Evolutionary conservation across 1,140 invertebrate species (phyloP), one percentile per base, ranked within the genome.

Genomic region (Calliopsis andreniformis): DNA sequence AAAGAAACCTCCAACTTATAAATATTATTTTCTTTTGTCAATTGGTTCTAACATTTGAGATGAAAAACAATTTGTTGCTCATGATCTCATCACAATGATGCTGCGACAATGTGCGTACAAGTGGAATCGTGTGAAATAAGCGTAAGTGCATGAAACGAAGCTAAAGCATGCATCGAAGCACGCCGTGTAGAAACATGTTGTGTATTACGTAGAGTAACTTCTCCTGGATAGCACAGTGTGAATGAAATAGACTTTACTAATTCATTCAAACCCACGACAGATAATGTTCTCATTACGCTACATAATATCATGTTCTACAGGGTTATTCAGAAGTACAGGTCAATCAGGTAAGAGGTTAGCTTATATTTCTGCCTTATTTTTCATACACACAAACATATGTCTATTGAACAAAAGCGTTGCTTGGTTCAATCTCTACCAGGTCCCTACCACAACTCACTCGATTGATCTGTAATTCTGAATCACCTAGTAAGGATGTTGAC

Each of bases 71-170:
- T 20, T 51, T n/a, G 4, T 30, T 49, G 62, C 63, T 73, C 61
- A 55, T 25, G 20, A 10, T 61, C 20, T 62, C 28, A 72, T 68
- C 56, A 68, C 73, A 75, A 63, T 62, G 66, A 72, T 71, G 86
- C 61, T 69, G 69, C 39, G 53, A 78, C 53, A 72, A 76, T 68
- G 72, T 78, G 76, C 59, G 76, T 78, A 73, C 64, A 56, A 86
- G 56, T 85, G 83, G 82, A 79, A 80, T 87, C 78, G 83, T 86
- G 84, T 87, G 86, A 82, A 78, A 85, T 49, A 88, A 88, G 84
- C 86, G 67, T 70, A 76, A 76, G 71, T 84, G 80, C 82, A 45
- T 83, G 56, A 61, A 79, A 84, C 49, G 66, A 72, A 78, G 62
- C 80, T 47, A 76, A 35, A 43, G 76, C 82, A 84, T 84, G 82